These are phyloP conservation scores for Dolichotis patagonum DNA, from an alignment of 2,113 vertebrate genomes.

Conservation along the genomic window DNA sequence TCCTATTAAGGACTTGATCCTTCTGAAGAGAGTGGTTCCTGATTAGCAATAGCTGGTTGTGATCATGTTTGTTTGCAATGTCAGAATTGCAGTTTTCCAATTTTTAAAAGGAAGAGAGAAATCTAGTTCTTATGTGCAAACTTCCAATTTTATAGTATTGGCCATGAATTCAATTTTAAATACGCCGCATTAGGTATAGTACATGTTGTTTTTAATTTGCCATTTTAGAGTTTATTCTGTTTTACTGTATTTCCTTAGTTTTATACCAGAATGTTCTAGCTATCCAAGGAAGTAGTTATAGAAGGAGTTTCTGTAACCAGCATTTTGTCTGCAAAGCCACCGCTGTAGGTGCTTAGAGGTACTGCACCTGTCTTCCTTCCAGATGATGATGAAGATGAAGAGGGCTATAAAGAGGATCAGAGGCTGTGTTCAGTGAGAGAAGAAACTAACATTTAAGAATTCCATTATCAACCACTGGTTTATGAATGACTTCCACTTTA, in stretches of 20 bases:
- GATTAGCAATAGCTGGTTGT: not conserved
- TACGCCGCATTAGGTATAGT: not conserved
- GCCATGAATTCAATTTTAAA: not conserved
- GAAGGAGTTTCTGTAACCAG: not conserved
- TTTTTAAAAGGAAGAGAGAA: not conserved
- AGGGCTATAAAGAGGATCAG: slow-evolving; percentile 29
- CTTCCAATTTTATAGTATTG: slow-evolving; percentile 35
- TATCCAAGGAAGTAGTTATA: not conserved
- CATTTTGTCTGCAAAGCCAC: not conserved
- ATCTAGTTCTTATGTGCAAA: not conserved
- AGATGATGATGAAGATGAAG: slow-evolving; percentile 54
- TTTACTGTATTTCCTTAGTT: not conserved
- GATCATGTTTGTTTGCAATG: not conserved
- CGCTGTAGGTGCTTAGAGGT: not conserved
- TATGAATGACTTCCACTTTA: slow-evolving; percentile 73
- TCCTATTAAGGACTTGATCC: not conserved
- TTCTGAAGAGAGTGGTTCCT: not conserved
- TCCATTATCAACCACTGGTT: slow-evolving; percentile 64
- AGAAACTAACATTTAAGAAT: slow-evolving; percentile 63
- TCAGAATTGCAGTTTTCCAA: not conserved
- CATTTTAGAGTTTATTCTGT: not conserved
- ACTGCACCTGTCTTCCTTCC: not conserved
- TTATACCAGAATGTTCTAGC: not conserved
- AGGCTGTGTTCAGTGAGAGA: not conserved
- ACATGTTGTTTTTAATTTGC: not conserved